Conservation (phyloP, 2,113 vertebrate genomes). For the Microtus pennsylvanicus region DNA sequence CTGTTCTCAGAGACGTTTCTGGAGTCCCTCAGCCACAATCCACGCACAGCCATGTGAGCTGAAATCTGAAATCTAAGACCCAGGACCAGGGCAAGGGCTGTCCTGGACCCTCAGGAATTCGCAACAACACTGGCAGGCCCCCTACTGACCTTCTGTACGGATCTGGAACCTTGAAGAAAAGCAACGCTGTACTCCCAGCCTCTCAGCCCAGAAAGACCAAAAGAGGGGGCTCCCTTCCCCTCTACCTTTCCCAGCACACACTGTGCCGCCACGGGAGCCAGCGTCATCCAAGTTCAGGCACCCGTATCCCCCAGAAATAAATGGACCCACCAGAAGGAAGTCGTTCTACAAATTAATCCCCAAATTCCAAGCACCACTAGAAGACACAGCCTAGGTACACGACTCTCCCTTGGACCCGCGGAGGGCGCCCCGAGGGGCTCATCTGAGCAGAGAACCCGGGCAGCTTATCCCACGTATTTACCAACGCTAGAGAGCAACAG, state of each 20-base stretch:
- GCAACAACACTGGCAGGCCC: neutral
- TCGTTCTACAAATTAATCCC: neutral
- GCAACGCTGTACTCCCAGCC: neutral
- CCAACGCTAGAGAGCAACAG: neutral
- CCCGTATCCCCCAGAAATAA: neutral
- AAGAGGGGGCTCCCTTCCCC: too few species aligned
- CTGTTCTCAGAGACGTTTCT: neutral
- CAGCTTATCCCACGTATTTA: neutral
- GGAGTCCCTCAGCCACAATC: neutral
- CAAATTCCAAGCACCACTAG: neutral
- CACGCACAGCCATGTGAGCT: rapidly evolving
- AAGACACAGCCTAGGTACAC: neutral
- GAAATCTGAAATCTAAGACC: neutral
- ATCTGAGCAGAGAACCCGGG: neutral
- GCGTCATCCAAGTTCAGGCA: rapidly evolving
- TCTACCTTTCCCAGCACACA: neutral
- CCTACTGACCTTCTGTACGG: neutral
- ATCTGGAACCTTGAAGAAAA: neutral
- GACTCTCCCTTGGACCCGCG: neutral
- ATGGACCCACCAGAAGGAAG: neutral
- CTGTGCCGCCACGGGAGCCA: neutral
- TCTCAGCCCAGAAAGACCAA: neutral
- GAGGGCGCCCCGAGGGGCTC: neutral
- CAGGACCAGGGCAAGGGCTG: neutral
- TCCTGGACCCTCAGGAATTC: neutral